Evolutionary conservation across 2,113 vertebrate genomes (phyloP).

Genomic region (Halcyon malimbica): DNA sequence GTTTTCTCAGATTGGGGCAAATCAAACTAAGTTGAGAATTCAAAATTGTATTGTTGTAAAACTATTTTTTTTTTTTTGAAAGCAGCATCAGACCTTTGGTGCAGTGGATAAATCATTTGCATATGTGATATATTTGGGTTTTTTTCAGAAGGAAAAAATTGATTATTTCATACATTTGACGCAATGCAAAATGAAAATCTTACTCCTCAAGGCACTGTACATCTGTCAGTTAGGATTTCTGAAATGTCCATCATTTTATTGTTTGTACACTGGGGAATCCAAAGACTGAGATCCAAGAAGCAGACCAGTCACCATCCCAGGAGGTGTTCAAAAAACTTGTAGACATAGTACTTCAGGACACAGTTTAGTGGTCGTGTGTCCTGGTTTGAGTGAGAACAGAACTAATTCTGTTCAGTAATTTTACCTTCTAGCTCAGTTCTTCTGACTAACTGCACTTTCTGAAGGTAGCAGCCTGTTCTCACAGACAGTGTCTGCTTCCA

Average conservation of each 20-base stretch:
- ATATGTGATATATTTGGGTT: not conserved
- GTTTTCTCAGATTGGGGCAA: not conserved
- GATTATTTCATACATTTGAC: not conserved
- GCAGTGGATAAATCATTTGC: not conserved
- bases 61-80: not conserved
- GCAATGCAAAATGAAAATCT: not conserved
- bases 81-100: not conserved
- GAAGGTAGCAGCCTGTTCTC: too few relatives aligned
- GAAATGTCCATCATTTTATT: not conserved
- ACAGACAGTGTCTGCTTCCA: too few relatives aligned
- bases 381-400: too few relatives aligned
- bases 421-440: too few relatives aligned
- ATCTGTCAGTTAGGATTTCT: slow-evolving; percentile 12
- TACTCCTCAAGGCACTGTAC: slow-evolving; percentile 2
- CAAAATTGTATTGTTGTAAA: not conserved
- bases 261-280: not conserved
- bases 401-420: too few relatives aligned
- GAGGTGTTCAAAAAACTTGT: too few relatives aligned
- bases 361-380: too few relatives aligned
- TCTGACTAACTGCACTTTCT: too few relatives aligned
- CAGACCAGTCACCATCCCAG: not conserved
- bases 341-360: too few relatives aligned
- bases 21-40: not conserved
- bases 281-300: not conserved
- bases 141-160: not conserved